Conservation (phyloP, 2,797 vertebrate species). For the Urophycis tenuis region DNA sequence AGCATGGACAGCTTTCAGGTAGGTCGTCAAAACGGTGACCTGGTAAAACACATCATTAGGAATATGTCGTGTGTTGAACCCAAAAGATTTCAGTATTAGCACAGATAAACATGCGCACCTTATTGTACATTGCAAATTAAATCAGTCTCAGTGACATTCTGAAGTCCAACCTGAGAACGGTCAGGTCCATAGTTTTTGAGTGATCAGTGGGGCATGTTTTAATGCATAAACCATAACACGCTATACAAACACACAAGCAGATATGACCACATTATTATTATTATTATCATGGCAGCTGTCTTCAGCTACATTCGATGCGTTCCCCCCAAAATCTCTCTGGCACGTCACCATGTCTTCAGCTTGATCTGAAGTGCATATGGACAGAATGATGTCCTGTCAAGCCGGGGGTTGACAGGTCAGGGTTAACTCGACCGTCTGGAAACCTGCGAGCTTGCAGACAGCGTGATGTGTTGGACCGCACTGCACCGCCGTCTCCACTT, state of each 20-base stretch:
- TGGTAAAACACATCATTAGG: not conserved
- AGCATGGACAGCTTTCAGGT: conserved; percentile 93
- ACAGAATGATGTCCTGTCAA: conserved; percentile 11
- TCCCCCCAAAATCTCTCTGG: not conserved
- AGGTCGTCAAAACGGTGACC: conserved; percentile 35
- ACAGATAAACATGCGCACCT: no score
- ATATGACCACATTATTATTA: not conserved
- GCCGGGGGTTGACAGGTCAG: conserved; percentile 19
- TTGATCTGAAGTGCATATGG: not conserved
- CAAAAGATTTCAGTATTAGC: no score
- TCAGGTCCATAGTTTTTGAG: not conserved
- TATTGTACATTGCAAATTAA: no score
- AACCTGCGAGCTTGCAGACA: conserved; percentile 28
- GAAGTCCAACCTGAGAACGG: not conserved
- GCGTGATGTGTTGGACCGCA: conserved; percentile 17
- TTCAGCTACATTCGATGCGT: not conserved
- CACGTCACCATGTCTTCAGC: not conserved
- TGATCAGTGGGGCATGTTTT: not conserved
- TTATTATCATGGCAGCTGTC: not conserved
- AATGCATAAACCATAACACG: not conserved
- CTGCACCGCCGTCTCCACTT: conserved; percentile 22
- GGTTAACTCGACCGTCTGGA: conserved; percentile 42
- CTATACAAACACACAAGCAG: not conserved
- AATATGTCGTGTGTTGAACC: not conserved
- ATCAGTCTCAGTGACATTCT: not conserved